Conservation (phyloP, 2,888 invertebrate species). For the Sepioteuthis lessoniana region DNA sequence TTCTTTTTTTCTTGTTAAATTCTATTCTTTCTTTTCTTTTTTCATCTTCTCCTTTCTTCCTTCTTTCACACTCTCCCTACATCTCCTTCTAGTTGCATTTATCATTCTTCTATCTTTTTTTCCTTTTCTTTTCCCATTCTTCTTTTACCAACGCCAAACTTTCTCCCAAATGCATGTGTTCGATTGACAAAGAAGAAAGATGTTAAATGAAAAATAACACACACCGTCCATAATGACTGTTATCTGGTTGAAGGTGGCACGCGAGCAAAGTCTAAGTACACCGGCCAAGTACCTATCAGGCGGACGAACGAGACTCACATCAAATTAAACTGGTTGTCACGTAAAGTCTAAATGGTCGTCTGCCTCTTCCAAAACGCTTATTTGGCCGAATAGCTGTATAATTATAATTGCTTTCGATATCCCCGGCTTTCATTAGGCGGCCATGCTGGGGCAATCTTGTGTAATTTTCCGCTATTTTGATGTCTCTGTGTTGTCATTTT, state of each 20-base stretch:
- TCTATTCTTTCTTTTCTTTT: no score
- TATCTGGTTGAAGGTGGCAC: constrained; percentile 39
- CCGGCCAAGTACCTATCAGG: constrained; percentile 40
- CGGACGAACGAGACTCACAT: constrained; percentile 34
- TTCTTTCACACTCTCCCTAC: not conserved
- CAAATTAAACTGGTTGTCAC: constrained; percentile 49
- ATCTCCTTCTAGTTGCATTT: not conserved
- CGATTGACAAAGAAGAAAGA: constrained; percentile 25
- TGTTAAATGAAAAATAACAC: constrained; percentile 50
- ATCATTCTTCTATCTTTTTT: not conserved
- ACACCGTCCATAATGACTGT: constrained; percentile 41
- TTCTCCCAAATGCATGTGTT: not conserved
- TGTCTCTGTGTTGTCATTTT: constrained; percentile 49
- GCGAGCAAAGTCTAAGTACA: constrained; percentile 43
- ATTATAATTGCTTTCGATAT: constrained; percentile 48
- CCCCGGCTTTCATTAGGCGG: constrained; percentile 48
- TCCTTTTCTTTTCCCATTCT: not conserved
- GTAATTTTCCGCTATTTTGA: constrained; percentile 48
- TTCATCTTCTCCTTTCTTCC: not conserved
- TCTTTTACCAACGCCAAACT: constrained; percentile 24
- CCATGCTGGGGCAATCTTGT: constrained; percentile 47
- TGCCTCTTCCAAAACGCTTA: constrained; percentile 47
- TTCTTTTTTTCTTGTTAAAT: no score
- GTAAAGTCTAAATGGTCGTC: constrained; percentile 48
- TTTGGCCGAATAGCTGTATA: constrained; percentile 48